Percentiles rank a stretch among this genome's conserved stretches.
Conservation (phyloP, 2,113 vertebrate genomes). For the Brachypodius melanocephalos region DNA sequence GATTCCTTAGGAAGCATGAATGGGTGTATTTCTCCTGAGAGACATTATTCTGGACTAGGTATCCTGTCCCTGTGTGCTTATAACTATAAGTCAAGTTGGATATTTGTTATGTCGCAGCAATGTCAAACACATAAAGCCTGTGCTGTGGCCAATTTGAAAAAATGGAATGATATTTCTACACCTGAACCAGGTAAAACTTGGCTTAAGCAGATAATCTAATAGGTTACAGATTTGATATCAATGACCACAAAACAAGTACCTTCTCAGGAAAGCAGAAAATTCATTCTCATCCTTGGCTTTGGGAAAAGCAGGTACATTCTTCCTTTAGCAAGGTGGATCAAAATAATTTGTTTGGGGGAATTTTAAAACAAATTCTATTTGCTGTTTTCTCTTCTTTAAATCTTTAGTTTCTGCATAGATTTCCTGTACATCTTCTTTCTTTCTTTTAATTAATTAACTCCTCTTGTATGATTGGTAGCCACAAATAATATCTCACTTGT, state of each 20-base stretch:
- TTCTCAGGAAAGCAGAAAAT: neutral
- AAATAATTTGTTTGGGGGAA: neutral
- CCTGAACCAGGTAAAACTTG: neutral
- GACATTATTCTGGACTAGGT: neutral
- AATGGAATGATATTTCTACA: neutral
- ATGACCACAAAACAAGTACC: neutral
- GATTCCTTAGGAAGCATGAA: neutral
- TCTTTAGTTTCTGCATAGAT: neutral
- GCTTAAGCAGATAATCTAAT: neutral
- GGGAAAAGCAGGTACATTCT: neutral
- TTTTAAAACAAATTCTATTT: neutral
- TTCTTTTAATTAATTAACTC: neutral
- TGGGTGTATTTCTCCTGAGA: neutral
- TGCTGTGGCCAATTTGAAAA: neutral
- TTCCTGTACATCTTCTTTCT: neutral
- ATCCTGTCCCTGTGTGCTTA: neutral
- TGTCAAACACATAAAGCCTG: neutral
- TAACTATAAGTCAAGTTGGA: neutral
- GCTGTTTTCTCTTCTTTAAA: neutral
- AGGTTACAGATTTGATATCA: neutral
- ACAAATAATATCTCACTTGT: neutral
- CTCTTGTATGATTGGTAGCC: neutral
- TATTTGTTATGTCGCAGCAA: neutral
- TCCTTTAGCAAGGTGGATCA: neutral
- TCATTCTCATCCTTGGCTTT: neutral